Conservation (phyloP, 2,888 invertebrate genomes). For the Melieria crassipennis region DNA sequence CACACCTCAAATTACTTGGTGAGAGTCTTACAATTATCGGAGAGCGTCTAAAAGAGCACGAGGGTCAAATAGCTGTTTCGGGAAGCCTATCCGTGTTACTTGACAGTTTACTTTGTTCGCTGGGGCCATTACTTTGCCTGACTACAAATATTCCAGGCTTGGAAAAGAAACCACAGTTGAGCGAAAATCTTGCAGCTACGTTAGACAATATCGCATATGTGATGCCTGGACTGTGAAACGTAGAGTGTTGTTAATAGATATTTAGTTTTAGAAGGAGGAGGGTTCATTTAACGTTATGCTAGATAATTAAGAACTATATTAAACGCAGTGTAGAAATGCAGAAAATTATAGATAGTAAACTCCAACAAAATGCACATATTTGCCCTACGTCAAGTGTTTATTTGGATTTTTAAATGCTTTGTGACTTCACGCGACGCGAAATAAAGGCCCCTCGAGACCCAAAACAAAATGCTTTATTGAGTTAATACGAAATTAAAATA, state of each 20-base stretch:
- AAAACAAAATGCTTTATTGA: too few species aligned
- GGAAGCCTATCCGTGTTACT: slow-evolving; percentile 92
- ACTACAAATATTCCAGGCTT: slow-evolving; percentile 84
- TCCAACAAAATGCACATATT: too few species aligned
- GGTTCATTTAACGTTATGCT: too few species aligned
- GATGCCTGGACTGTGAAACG: slow-evolving; percentile 79
- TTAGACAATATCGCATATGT: slow-evolving; percentile 96
- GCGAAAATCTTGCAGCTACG: slow-evolving; percentile 71
- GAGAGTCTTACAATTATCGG: slow-evolving; percentile 95
- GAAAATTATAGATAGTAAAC: too few species aligned
- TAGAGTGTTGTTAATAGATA: neutral
- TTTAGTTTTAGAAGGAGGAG: neutral
- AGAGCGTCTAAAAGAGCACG: slow-evolving; percentile 90
- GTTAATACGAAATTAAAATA: too few species aligned
- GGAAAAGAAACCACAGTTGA: slow-evolving; percentile 72
- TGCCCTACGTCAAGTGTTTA: too few species aligned
- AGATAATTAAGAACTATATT: too few species aligned
- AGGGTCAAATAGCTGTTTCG: slow-evolving; percentile 95
- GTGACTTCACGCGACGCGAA: too few species aligned
- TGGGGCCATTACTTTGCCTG: slow-evolving; percentile 88
- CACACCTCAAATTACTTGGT: slow-evolving; percentile 89
- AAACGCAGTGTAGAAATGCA: too few species aligned
- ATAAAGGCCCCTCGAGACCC: too few species aligned
- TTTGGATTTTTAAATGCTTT: too few species aligned
- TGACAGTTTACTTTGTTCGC: slow-evolving; percentile 90